These are phyloP conservation scores for Pleuronectes platessa DNA, from an alignment of 2,113 vertebrate species.

Conservation along the genomic window DNA sequence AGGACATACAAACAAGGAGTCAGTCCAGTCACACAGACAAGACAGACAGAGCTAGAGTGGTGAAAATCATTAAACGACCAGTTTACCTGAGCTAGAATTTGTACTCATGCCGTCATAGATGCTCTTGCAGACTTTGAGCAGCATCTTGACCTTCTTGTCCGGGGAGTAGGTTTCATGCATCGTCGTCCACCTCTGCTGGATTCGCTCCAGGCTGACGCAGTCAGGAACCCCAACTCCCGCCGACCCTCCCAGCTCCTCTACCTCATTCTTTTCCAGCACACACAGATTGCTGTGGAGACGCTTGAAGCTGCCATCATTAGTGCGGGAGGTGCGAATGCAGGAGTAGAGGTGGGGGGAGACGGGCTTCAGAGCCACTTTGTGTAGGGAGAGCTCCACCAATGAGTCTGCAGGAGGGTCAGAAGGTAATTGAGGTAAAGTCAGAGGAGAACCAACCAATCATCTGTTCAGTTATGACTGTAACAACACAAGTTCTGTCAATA, in stretches of 20 bases:
- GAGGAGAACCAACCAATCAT: neutral
- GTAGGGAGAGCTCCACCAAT: constrained; percentile 84
- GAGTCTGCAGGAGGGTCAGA: constrained; percentile 70
- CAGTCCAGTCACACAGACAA: neutral
- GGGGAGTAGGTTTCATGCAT: constrained; percentile 87
- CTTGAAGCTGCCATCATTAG: constrained; percentile 67
- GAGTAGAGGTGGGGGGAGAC: constrained; percentile 81
- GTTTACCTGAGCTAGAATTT: constrained; percentile 76
- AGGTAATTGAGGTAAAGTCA: neutral
- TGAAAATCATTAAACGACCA: neutral
- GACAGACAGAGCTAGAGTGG: neutral
- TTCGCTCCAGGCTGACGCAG: constrained; percentile 77
- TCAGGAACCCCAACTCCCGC: constrained; percentile 80
- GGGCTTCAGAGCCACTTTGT: constrained; percentile 87
- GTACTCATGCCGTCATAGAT: constrained; percentile 87
- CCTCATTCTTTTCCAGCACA: constrained; percentile 54
- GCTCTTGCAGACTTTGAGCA: constrained; percentile 88
- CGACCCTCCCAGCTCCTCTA: constrained; percentile 76
- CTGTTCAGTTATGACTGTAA: too few species aligned
- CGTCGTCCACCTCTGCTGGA: constrained; percentile 79
- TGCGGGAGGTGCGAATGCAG: constrained; percentile 75
- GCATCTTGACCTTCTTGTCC: constrained; percentile 85
- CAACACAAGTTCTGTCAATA: neutral
- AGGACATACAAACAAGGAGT: neutral
- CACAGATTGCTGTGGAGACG: constrained; percentile 72